Base-by-base conservation (phyloP, 2,888 invertebrate genomes). In the Plebejus melissa region DNA sequence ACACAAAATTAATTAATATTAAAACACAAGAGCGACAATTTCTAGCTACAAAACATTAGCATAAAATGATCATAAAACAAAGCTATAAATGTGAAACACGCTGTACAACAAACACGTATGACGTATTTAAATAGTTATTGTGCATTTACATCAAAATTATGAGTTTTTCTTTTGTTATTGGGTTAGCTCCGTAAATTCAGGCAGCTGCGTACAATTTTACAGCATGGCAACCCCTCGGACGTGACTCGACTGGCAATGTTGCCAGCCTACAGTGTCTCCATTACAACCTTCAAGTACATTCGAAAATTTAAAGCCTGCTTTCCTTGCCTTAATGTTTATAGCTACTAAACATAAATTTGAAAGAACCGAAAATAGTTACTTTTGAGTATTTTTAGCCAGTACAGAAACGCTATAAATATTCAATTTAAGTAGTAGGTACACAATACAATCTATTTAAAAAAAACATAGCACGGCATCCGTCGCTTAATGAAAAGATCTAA, bases 121-220 rank as follows among this genome's bases (percentile, higher is more conserved):
- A 22, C 22, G 22, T 22, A 22, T 22, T 22, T 22, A 50, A 54
- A 50, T 75, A 76, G 75, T 77, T 77, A 75, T 76, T 79, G 76
- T 76, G 78, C 76, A 78, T 76, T 77, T 46, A 74, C 75, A 77
- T 76, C 78, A 76, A 80, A 82, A 82, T 81, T 83, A 80, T 82
- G 79, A 80, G 81, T 83, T 83, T 82, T 82, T 85, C 84, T 77
- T 79, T 79, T 80, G 78, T 79, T 82, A 87, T 86, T 84, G 84
- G 83, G 85, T 84, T 83, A 83, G 82, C 82, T 80, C 83, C 81
- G 81, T 81, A 80, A 81, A 82, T 82, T 81, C 82, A 82, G 81
- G 81, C 85, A 87, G 88, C 86, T 88, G 88, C 85, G 89, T 89
- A 84, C 84, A 87, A 86, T 90, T 89, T 89, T 87, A 89, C 86